A percentile compares a stretch with the other conserved stretches of the same genome.
phyloP scores from a whole-genome alignment of 1,140 invertebrate species.

The Camponotus vicinus region DNA sequence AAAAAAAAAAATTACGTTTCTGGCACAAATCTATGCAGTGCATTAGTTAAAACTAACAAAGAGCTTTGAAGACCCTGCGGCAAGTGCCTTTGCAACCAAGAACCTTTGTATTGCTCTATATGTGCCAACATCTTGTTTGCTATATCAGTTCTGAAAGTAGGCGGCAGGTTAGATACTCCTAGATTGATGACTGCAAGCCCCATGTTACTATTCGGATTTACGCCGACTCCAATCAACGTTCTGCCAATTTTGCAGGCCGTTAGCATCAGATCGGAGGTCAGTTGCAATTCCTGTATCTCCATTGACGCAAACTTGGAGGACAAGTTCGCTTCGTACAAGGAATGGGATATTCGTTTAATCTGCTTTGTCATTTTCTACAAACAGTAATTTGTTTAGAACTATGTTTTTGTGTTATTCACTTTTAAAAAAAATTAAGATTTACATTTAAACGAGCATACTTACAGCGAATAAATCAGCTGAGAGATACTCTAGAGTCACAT shows the following conservation, averaged over 20 bases:
- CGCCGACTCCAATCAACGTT: constrained; percentile 87
- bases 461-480: constrained; percentile 88
- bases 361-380: constrained; percentile 88
- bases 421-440: constrained; percentile 7
- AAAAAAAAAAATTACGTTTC: constrained; percentile 79
- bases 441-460: constrained; percentile 65
- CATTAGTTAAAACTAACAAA: constrained; percentile 86
- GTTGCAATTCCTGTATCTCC: constrained; percentile 87
- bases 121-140: constrained; percentile 89
- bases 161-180: constrained; percentile 88
- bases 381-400: constrained; percentile 37
- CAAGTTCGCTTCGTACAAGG: constrained; percentile 84
- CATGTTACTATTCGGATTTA: constrained; percentile 89
- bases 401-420: constrained; percentile 4
- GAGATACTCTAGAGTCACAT: constrained; percentile 88
- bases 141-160: constrained; percentile 89
- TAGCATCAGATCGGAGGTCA: constrained; percentile 89
- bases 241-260: constrained; percentile 89
- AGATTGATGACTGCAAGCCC: constrained; percentile 89
- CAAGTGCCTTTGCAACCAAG: constrained; percentile 87
- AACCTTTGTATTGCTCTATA: constrained; percentile 88
- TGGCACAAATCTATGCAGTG: constrained; percentile 87
- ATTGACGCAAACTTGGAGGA: constrained; percentile 84
- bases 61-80: constrained; percentile 87
- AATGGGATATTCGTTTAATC: constrained; percentile 87